These are phyloP conservation scores for Fopius arisanus DNA, from an alignment of 1,140 invertebrate species.

Conservation along the genomic window DNA sequence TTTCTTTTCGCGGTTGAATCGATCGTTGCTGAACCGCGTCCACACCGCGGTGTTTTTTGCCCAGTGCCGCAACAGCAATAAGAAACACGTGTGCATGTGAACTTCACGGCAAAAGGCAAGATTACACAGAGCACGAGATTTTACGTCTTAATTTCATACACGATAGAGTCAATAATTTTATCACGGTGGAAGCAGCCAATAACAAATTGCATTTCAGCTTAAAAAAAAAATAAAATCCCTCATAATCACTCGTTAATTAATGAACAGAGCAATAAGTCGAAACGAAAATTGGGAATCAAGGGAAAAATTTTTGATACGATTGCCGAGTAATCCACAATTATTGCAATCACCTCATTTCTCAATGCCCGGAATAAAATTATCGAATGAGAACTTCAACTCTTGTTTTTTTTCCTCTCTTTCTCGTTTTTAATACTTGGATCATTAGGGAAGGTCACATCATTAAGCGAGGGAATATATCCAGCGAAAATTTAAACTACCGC, in stretches of 20 bases:
- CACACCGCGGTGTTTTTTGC: background rate
- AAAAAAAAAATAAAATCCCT: background rate
- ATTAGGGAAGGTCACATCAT: background rate
- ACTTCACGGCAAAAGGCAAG: background rate
- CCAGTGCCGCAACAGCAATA: background rate
- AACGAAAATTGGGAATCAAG: no score
- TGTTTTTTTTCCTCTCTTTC: background rate
- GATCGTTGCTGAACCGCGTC: background rate
- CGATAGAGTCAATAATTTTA: slow-evolving; percentile 39
- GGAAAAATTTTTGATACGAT: background rate
- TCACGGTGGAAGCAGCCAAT: background rate
- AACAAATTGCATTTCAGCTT: background rate
- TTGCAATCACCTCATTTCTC: background rate
- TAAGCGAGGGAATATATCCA: background rate
- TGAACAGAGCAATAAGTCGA: no score
- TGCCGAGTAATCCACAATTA: background rate
- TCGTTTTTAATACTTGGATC: slow-evolving; percentile 3
- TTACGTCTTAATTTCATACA: slow-evolving; percentile 26
- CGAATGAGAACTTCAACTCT: background rate
- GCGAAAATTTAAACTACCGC: slow-evolving; percentile 20
- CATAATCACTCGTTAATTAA: background rate
- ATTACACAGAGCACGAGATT: slow-evolving; percentile 16
- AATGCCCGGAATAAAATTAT: background rate
- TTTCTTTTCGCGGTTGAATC: slow-evolving; percentile 1
- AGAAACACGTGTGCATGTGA: background rate